Percentiles rank a stretch among this genome's conserved stretches.
phyloP scores from a whole-genome alignment of 1,140 invertebrate genomes.

The Coelopa frigida region DNA sequence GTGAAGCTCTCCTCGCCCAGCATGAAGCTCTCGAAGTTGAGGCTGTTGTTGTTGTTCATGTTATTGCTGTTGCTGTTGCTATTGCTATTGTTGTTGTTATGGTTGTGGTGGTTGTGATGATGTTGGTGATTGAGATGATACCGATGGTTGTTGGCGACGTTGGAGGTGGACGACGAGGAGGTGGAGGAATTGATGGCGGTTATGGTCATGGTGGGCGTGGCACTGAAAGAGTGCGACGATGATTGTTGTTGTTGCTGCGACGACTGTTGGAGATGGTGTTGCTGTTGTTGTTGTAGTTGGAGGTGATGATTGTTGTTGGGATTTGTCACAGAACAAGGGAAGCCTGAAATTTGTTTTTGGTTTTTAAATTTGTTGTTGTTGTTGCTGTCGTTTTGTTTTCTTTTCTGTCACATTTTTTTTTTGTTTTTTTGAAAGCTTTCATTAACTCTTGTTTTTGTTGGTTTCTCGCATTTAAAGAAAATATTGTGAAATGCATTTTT shows the following conservation, averaged over 20 bases:
- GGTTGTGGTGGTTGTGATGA: background rate
- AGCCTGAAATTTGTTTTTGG: slow-evolving; percentile 10
- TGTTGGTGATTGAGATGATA: background rate
- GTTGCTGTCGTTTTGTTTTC: background rate
- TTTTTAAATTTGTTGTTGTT: slow-evolving; percentile 8
- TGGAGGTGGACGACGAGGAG: too few species aligned
- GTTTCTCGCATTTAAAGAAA: background rate
- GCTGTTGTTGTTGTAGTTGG: slow-evolving; percentile 8
- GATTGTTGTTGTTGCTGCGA: slow-evolving; percentile 2
- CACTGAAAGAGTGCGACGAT: background rate
- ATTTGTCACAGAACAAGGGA: slow-evolving; percentile 1
- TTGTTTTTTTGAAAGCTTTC: background rate
- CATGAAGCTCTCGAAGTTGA: slow-evolving; percentile 5
- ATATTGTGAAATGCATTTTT: background rate
- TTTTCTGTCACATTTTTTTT: background rate
- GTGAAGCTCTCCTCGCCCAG: slow-evolving; percentile 37
- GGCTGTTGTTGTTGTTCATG: slow-evolving; percentile 15
- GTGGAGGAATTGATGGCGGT: background rate
- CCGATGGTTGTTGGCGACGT: too few species aligned
- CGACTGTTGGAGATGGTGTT: background rate
- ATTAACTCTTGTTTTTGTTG: background rate
- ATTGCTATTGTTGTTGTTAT: slow-evolving; percentile 15
- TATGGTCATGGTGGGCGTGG: background rate
- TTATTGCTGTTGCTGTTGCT: slow-evolving; percentile 7
- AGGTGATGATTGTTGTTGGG: slow-evolving; percentile 1